phyloP scores from a whole-genome alignment of 64 coral and sea anemone species.

The Porites australiensis region DNA sequence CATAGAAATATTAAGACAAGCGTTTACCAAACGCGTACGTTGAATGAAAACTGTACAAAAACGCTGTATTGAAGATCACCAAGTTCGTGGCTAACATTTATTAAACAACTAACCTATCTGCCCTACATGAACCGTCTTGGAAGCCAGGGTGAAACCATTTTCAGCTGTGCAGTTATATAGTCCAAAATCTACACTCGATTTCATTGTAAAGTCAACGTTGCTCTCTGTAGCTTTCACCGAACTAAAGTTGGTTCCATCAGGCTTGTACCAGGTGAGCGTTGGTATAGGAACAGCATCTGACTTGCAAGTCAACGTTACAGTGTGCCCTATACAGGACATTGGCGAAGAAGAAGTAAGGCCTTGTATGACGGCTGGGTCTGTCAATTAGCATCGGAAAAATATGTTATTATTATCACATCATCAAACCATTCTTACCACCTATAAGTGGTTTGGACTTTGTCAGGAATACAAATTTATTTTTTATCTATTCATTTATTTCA shows the following conservation, averaged over 20 bases:
- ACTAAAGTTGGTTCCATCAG: background rate
- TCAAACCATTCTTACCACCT: no score
- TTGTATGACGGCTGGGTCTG: background rate
- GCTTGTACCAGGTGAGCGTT: constrained; percentile 2
- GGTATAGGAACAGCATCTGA: constrained; percentile 33
- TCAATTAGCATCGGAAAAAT: background rate
- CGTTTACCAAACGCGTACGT: no score
- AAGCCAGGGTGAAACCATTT: background rate
- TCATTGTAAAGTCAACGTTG: background rate
- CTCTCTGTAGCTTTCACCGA: background rate
- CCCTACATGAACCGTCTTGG: background rate
- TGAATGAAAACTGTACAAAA: no score
- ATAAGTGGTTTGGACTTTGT: no score
- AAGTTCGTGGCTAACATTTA: no score
- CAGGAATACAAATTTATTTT: no score
- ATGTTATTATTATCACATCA: no score
- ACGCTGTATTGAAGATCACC: no score
- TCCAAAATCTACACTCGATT: constrained; percentile 1
- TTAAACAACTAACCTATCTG: background rate
- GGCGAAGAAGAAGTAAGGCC: background rate
- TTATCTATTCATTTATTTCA: no score
- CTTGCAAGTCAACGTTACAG: background rate
- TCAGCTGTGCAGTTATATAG: background rate
- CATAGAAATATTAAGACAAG: no score
- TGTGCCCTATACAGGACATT: constrained; percentile 11